Conservation (phyloP, 2,113 vertebrate genomes). For the Agelaius tricolor region DNA sequence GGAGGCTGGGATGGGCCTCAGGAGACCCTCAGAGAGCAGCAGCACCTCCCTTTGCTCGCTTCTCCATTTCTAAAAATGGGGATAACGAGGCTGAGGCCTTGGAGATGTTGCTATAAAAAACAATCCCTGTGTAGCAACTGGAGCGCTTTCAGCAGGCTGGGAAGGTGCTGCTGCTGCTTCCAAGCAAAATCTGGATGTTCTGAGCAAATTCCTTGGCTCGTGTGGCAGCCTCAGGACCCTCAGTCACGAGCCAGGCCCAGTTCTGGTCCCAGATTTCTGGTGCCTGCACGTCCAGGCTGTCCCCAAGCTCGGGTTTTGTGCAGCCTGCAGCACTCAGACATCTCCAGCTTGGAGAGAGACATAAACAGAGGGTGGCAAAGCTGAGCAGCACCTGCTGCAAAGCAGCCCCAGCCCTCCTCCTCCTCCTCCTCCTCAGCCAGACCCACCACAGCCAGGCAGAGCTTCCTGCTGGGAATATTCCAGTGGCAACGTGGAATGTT, state of each 20-base stretch:
- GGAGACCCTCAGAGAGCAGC: not conserved
- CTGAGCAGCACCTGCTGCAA: not conserved
- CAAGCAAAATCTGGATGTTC: not conserved
- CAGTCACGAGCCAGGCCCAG: not conserved
- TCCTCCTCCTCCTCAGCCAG: not conserved
- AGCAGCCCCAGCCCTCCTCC: not conserved
- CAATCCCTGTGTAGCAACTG: not conserved
- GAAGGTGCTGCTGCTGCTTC: not conserved
- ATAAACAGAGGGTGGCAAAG: not conserved
- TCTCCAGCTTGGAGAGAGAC: not conserved
- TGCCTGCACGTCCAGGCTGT: not conserved
- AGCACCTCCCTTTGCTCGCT: conserved; percentile 1
- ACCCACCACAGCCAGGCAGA: not conserved
- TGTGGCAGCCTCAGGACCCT: not conserved
- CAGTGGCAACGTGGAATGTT: too few relatives aligned
- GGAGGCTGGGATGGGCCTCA: not conserved
- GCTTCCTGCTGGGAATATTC: rapidly evolving
- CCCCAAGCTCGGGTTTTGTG: not conserved
- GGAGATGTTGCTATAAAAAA: conserved; percentile 45
- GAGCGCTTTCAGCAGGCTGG: not conserved
- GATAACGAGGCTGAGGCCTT: conserved; percentile 18
- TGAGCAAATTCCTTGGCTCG: not conserved
- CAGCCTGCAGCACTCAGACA: not conserved
- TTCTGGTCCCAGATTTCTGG: not conserved
- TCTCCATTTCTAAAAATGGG: conserved; percentile 16